Evolutionary conservation across 2,113 vertebrate species (phyloP).

Genomic region (Eulemur macaco): DNA sequence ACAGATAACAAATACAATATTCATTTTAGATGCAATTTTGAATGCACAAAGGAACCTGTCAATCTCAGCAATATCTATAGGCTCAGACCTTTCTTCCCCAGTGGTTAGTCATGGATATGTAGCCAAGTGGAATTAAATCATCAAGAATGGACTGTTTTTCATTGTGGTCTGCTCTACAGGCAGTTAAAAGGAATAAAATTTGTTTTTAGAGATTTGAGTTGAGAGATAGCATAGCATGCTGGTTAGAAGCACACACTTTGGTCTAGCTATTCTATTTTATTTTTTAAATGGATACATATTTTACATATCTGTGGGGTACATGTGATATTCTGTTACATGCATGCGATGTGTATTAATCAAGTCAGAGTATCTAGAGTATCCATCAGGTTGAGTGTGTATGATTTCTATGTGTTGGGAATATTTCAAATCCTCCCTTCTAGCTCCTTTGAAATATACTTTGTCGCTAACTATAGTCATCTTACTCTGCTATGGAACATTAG

Average conservation of each 20-base stretch:
- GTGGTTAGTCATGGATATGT: background rate
- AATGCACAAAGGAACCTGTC: background rate
- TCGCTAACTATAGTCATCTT: no score
- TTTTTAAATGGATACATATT: no score
- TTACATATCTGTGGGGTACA: no score
- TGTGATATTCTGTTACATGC: no score
- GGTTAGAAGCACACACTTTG: background rate
- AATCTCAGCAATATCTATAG: background rate
- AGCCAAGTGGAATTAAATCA: background rate
- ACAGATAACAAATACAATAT: background rate
- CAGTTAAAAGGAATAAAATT: background rate
- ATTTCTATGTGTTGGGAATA: no score
- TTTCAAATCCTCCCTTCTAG: no score
- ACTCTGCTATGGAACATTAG: no score
- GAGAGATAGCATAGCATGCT: background rate
- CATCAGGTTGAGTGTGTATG: no score
- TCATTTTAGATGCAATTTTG: slow-evolving; percentile 27
- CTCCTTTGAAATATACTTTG: no score
- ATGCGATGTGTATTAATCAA: no score
- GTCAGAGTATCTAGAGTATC: no score
- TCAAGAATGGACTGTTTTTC: background rate
- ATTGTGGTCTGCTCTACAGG: background rate
- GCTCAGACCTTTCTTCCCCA: background rate
- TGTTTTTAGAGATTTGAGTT: background rate
- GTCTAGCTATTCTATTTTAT: background rate